A percentile compares a stretch with the other conserved stretches of the same genome.
Evolutionary conservation across 2,113 vertebrate species (phyloP).

Genomic region (Triplophysa tibetana): DNA sequence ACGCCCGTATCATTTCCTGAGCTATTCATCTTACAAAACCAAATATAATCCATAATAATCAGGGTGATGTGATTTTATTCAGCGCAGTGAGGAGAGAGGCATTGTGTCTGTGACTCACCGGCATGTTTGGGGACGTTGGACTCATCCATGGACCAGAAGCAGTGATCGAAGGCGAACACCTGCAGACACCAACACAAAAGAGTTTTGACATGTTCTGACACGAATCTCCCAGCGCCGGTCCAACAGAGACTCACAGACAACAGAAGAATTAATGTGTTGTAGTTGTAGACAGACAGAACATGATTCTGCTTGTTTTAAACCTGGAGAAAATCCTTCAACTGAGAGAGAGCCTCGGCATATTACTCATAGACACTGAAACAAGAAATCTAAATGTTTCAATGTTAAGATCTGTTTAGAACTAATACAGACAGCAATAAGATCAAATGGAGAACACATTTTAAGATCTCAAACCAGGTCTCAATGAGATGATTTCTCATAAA

Average conservation of each 20-base stretch:
- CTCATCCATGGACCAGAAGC: constrained; percentile 99
- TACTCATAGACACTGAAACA: too few relatives aligned
- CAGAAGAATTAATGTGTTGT: constrained; percentile 28
- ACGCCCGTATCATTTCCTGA: neutral
- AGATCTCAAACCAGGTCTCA: too few relatives aligned
- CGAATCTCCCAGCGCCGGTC: neutral
- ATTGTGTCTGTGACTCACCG: constrained; percentile 75
- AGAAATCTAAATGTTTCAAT: too few relatives aligned
- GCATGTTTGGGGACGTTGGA: constrained; percentile 93
- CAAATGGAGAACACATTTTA: constrained; percentile 14
- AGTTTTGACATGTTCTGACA: neutral
- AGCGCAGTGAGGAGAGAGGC: constrained; percentile 23
- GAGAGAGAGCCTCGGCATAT: too few relatives aligned
- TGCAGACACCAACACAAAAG: constrained; percentile 58
- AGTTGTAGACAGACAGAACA: neutral
- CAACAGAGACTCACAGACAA: constrained; percentile 20
- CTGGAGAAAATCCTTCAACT: too few relatives aligned
- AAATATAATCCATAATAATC: constrained; percentile 26
- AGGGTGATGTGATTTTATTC: constrained; percentile 7
- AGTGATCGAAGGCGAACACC: constrained; percentile 99
- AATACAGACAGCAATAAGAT: neutral
- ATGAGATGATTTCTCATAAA: neutral
- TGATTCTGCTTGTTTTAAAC: constrained; percentile 49
- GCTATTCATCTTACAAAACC: neutral
- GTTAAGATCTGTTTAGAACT: too few relatives aligned